A percentile compares a stretch with the other conserved stretches of the same genome.
phyloP scores from a whole-genome alignment of 2,888 invertebrate genomes.

The Drosophila suboccidentalis region DNA sequence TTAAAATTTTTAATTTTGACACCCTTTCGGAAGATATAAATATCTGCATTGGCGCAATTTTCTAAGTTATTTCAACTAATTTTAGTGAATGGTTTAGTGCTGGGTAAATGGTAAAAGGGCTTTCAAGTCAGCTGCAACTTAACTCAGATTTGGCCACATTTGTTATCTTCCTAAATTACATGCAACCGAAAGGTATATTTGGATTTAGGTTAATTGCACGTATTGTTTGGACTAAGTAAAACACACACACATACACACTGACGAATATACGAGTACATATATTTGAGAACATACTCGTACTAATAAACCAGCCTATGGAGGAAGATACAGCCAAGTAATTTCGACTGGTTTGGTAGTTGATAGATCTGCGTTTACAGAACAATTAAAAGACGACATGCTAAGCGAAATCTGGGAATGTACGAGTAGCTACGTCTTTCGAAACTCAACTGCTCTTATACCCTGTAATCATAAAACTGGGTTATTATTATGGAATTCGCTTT shows the following conservation, averaged over 20 bases:
- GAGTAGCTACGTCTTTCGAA: not conserved
- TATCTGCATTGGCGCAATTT: slow-evolving; percentile 50
- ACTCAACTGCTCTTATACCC: not conserved
- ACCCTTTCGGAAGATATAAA: slow-evolving; percentile 29
- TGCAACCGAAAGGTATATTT: slow-evolving; percentile 44
- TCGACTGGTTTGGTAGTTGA: slow-evolving; percentile 12
- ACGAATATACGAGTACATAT: not conserved
- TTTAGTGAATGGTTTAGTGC: slow-evolving; percentile 8
- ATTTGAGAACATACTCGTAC: not conserved
- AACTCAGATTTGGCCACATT: slow-evolving; percentile 20
- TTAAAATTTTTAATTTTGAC: slow-evolving; percentile 31
- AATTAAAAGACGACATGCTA: slow-evolving; percentile 13
- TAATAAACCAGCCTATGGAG: slow-evolving; percentile 1
- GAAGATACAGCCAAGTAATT: slow-evolving; percentile 12
- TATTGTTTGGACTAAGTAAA: slow-evolving; percentile 39
- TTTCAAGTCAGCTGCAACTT: slow-evolving; percentile 20
- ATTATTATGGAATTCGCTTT: not conserved
- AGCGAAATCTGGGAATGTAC: slow-evolving; percentile 3
- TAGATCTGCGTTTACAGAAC: slow-evolving; percentile 18
- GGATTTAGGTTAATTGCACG: slow-evolving; percentile 66
- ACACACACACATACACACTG: slow-evolving; percentile 2
- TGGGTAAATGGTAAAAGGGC: slow-evolving; percentile 11
- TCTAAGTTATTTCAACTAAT: slow-evolving; percentile 21
- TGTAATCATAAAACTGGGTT: not conserved
- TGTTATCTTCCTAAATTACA: slow-evolving; percentile 46